Base-by-base conservation (phyloP, 1,140 invertebrate genomes). In the Drosophila paulistorum region DNA sequence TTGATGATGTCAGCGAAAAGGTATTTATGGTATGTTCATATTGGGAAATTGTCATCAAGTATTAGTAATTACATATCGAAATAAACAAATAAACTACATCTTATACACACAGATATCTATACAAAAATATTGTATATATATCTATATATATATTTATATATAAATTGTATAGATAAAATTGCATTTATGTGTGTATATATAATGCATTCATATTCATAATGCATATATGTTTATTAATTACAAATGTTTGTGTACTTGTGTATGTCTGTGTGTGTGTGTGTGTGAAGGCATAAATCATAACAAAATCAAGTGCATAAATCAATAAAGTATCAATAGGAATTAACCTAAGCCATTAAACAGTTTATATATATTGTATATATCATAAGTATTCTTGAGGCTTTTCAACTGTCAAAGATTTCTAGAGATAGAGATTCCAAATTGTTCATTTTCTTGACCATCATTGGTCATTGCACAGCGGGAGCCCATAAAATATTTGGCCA, bases 41-140 rank as follows among this genome's bases (percentile, higher is more conserved):
- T 70, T 70, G 79, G 77, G 86, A 82, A 87, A 86, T 69, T 76
- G 45, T 87, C 83, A 89, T 87, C 75, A 73, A 74, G 65, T 70
- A 77, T 77, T 84, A 64, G 73, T 83, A 80, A 84, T 79, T 89
- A 74, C 54, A 68, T 60, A 54, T 51, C 20, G 3, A 23, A 10
- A 51, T 51, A 23, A 70, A 30, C 30, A 30, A 30, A 7, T 7
- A 59, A 30, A 54, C 83, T 76, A 82, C 39, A 63, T 60, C 30
- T 35, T 58, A 57, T 68, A 65, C 48, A 30, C 13, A 39, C 68
- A 20, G 10, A 39, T 7, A 14, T 26, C 7, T 63, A 45, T 65
- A 48, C 26, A 48, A 23, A 35, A 11, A 65, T 65, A 55, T 17
- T 17, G 48, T 65, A 55, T 17, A 7, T 65, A 65, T 57, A 14